Evolutionary conservation across 92 coral and sea anemone genomes (phyloP).

Genomic region (Scolanthus callimorphus): DNA sequence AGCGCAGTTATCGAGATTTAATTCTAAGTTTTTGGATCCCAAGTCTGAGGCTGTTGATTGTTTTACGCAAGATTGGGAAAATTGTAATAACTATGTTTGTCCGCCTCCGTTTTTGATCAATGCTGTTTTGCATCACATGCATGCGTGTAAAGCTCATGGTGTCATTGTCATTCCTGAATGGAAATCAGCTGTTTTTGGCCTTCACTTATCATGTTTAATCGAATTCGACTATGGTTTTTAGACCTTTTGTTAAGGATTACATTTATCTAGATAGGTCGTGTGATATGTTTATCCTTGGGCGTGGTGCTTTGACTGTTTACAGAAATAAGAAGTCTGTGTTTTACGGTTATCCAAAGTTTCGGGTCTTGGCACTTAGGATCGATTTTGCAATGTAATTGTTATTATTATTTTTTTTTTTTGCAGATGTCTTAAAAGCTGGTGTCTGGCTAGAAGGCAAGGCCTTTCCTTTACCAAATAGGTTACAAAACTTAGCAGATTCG

Average conservation of each 20-base stretch:
- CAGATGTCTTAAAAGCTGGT: not conserved
- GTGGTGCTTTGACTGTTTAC: not conserved
- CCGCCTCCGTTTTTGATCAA: conserved; percentile 1
- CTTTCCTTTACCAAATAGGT: not conserved
- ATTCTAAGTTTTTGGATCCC: too few relatives aligned
- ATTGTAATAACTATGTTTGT: too few relatives aligned
- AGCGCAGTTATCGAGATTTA: too few relatives aligned
- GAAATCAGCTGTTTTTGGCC: too few relatives aligned
- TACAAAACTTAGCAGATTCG: not conserved
- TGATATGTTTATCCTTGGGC: not conserved
- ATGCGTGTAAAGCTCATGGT: conserved; percentile 15
- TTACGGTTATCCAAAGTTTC: not conserved
- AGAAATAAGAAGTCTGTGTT: not conserved
- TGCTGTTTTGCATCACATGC: conserved; percentile 27
- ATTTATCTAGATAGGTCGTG: not conserved
- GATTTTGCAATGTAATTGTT: not conserved
- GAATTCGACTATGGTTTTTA: too few relatives aligned
- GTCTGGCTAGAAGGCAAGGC: not conserved
- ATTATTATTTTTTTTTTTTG: not conserved
- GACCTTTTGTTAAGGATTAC: not conserved
- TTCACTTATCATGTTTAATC: too few relatives aligned
- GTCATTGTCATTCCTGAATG: conserved; percentile 28
- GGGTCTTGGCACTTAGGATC: not conserved
- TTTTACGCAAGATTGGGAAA: too few relatives aligned
- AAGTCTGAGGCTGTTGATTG: conserved; percentile 43